A percentile compares a stretch with the other conserved stretches of the same genome.
phyloP scores from a whole-genome alignment of 2,113 vertebrate species.

The Calypte anna region DNA sequence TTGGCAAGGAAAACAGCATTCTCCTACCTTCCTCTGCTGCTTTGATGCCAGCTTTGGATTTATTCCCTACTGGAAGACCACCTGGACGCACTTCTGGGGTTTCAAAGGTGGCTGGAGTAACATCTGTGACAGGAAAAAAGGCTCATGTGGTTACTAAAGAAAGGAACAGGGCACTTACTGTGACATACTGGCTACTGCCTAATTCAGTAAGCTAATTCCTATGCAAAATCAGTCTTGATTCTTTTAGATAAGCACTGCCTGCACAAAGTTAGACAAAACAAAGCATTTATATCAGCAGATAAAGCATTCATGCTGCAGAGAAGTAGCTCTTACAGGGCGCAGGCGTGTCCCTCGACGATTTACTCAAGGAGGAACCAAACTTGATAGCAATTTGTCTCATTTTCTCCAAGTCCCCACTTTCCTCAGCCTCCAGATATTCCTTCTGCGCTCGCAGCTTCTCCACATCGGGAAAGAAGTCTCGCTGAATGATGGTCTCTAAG shows the following conservation, averaged over 20 bases:
- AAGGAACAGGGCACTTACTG: background rate
- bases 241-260: background rate
- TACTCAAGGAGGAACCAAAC: conserved; percentile 88
- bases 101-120: conserved; percentile 94
- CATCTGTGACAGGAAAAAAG: conserved; percentile 73
- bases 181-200: background rate
- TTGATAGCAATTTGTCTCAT: conserved; percentile 97
- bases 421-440: conserved; percentile 95
- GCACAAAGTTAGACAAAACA: background rate
- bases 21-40: conserved; percentile 78
- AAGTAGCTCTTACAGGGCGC: conserved; percentile 84
- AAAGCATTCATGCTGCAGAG: background rate
- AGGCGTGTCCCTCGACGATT: conserved; percentile 82
- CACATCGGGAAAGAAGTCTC: conserved; percentile 97
- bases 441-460: conserved; percentile 93
- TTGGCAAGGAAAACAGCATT: background rate
- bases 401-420: conserved; percentile 90
- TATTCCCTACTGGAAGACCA: conserved; percentile 71
- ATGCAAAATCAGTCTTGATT: rapidly evolving
- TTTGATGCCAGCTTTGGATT: conserved; percentile 64
- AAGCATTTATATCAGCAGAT: background rate
- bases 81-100: conserved; percentile 84
- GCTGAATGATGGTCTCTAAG: conserved; percentile 92
- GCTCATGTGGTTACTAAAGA: background rate
- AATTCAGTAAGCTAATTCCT: background rate